Conservation (phyloP, 2,888 invertebrate species). For the Drosophila dives region DNA sequence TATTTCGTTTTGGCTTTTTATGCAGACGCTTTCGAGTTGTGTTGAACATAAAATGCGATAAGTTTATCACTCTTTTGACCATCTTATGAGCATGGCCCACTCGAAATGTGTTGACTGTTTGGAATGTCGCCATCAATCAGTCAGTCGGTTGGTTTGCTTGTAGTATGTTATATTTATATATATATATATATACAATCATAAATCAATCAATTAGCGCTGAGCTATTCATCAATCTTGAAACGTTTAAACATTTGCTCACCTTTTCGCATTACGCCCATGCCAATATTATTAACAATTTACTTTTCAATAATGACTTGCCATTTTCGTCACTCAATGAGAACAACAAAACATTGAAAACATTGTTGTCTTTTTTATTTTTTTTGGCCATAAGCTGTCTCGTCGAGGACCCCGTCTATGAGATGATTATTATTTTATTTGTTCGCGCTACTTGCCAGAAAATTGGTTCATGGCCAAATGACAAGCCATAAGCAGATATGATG, state of each 20-base stretch:
- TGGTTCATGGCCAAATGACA: constrained; percentile 55
- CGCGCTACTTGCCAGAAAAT: constrained; percentile 47
- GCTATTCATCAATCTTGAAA: constrained; percentile 63
- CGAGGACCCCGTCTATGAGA: constrained; percentile 19
- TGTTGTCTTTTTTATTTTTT: constrained; percentile 15
- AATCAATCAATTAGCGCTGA: constrained; percentile 43
- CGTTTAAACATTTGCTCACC: constrained; percentile 47
- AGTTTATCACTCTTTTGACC: constrained; percentile 1
- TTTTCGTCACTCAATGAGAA: constrained; percentile 22
- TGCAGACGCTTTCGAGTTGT: constrained; percentile 14
- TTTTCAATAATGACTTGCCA: constrained; percentile 63
- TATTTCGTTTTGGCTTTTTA: not conserved
- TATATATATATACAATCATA: constrained; percentile 6
- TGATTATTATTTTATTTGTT: constrained; percentile 31
- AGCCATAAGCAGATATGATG: constrained; percentile 14
- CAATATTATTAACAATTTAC: constrained; percentile 49
- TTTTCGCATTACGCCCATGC: constrained; percentile 49
- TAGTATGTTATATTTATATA: not conserved
- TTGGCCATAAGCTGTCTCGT: constrained; percentile 38
- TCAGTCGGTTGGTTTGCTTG: constrained; percentile 18
- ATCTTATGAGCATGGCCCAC: constrained; percentile 13
- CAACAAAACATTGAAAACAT: constrained; percentile 5
- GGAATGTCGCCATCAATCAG: constrained; percentile 56
- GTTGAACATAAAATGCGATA: constrained; percentile 25
- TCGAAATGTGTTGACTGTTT: constrained; percentile 33